Evolutionary conservation across 1,140 invertebrate genomes (phyloP).

Genomic region (Apocrypta bakeri): DNA sequence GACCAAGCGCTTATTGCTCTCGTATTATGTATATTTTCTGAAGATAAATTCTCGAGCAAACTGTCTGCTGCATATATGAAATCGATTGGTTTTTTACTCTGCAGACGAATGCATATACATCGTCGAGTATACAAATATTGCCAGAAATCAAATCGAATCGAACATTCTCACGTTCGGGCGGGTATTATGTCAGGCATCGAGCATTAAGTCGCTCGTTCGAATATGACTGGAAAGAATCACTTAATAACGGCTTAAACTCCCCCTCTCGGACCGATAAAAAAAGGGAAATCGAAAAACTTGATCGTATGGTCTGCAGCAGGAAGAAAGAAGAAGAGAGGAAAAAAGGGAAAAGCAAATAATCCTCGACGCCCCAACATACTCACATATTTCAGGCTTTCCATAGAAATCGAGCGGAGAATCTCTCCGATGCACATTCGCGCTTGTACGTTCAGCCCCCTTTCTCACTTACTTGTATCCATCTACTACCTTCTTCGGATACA

Average conservation of each 20-base stretch:
- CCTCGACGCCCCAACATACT: conserved; percentile 17
- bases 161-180: conserved; percentile 14
- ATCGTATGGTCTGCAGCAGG: conserved; percentile 9
- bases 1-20: conserved; percentile 30
- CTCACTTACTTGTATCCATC: background rate
- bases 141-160: background rate
- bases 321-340: conserved; percentile 16
- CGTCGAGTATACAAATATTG: background rate
- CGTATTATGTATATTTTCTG: no score
- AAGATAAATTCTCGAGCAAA: background rate
- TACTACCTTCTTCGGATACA: no score
- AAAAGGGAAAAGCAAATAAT: conserved; percentile 39
- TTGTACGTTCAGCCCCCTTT: conserved; percentile 2
- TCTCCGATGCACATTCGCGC: conserved; percentile 41
- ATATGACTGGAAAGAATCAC: conserved; percentile 33
- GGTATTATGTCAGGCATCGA: background rate
- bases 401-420: conserved; percentile 36
- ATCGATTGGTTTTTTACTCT: no score
- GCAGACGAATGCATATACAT: background rate
- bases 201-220: background rate
- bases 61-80: no score
- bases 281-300: conserved; percentile 35
- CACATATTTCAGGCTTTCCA: conserved; percentile 49
- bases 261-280: conserved; percentile 1
- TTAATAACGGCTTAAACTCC: conserved; percentile 40